Evolutionary conservation across 1,140 invertebrate species (phyloP), one percentile per base, ranked within the genome.

Genomic region (Calliopsis andreniformis): DNA sequence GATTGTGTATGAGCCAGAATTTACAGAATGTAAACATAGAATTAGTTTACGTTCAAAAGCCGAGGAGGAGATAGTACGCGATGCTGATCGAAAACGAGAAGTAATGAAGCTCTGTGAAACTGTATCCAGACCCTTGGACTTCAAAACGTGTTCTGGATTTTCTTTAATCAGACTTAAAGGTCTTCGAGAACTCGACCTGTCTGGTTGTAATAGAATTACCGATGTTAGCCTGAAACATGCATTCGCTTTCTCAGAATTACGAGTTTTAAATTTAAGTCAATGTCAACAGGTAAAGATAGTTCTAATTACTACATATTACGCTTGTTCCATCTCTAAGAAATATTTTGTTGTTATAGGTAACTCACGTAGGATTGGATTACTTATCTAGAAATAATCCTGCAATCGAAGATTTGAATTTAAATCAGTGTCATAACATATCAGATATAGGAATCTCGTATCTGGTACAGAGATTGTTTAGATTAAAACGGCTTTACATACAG

Each of bases 201-300:
- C 93, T 56, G 93, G 93, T 3, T 96, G 95, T 85, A 94, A 94
- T 77, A 93, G 93, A 84, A 93, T 96, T 16, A 95, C 95, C 39
- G 95, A 96, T 91, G 93, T 95, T 5, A 95, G 95, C 76, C 82
- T 96, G 1, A 94, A 93, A 55, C 94, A 95, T 83, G 93, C 94
- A 8, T 93, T 96, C 58, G 93, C 92, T 56, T 95, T 95, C 83
- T 89, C 91, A 39, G 95, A 95, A 88, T 89, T 96, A 10, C 88
- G 88, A 69, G 88, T 91, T 75, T 88, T 96, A 47, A 93, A 94
- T 85, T 89, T 96, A 12, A 95, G 94, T 49, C 93, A 94, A 85
- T 95, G 95, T 79, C 94, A 95, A 83, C 94, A 95, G 88, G 90
- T 91, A 76, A 4, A 28, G 47, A n/a, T 32, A 51, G 12, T 32